Evolutionary conservation across 2,113 vertebrate species (phyloP).

Genomic region (Periophthalmodon schlosseri): DNA sequence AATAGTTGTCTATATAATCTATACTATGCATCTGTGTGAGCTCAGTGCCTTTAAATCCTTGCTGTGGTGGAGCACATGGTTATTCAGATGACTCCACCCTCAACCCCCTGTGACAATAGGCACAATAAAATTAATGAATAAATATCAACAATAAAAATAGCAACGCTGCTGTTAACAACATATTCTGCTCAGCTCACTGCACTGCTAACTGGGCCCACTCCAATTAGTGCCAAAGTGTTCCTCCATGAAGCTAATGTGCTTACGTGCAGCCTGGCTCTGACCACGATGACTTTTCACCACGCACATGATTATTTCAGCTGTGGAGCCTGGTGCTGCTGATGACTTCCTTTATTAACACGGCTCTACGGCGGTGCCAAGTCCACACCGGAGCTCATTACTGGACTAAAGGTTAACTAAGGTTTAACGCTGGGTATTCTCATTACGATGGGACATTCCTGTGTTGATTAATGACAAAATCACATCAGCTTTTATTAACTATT

Average conservation of each 20-base stretch:
- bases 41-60: too few relatives aligned
- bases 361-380: constrained; percentile 11
- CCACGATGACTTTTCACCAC: constrained; percentile 40
- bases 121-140: neutral
- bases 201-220: neutral
- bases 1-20: too few relatives aligned
- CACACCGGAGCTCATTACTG: constrained; percentile 25
- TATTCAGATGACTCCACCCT: neutral
- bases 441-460: constrained; percentile 19
- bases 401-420: constrained; percentile 50
- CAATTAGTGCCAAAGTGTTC: constrained; percentile 10
- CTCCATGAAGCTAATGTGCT: constrained; percentile 46
- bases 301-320: constrained; percentile 40
- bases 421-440: constrained; percentile 48
- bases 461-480: constrained; percentile 43
- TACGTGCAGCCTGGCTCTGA: constrained; percentile 35
- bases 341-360: constrained; percentile 32
- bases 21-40: too few relatives aligned
- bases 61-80: neutral
- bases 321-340: constrained; percentile 20
- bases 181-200: neutral
- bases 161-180: neutral
- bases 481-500: constrained; percentile 36
- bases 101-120: neutral
- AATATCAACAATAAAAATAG: neutral